phyloP scores from a whole-genome alignment of 2,888 invertebrate genomes.

The Linhomoeus sp. region DNA sequence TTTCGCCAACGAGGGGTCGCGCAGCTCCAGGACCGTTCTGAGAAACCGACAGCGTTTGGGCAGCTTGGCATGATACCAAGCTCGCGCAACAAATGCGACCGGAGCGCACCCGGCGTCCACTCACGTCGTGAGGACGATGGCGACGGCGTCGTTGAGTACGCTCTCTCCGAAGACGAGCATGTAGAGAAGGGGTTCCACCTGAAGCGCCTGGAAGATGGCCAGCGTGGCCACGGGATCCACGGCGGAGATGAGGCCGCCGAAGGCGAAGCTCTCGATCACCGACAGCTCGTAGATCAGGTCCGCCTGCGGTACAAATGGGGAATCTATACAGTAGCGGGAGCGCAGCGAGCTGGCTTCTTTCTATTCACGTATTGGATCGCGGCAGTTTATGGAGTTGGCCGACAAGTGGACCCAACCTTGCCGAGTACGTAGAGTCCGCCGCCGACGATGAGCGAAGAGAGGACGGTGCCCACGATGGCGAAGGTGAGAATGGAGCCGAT shows the following conservation, averaged over 20 bases:
- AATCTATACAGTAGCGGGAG: no score
- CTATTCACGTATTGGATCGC: no score
- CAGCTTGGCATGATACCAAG: no score
- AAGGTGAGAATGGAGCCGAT: conserved; percentile 95
- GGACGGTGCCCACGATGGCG: conserved; percentile 87
- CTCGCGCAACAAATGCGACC: no score
- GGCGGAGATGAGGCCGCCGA: conserved; percentile 90
- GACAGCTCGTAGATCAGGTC: conserved; percentile 60
- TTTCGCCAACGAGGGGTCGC: conserved; percentile 33
- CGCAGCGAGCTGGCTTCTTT: no score
- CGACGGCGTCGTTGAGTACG: conserved; percentile 90
- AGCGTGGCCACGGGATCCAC: conserved; percentile 98
- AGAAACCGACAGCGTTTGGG: background rate
- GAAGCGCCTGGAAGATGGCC: conserved; percentile 81
- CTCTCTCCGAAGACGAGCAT: conserved; percentile 97
- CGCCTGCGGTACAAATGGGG: conserved; percentile 27
- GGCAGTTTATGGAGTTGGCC: no score
- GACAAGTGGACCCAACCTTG: conserved; percentile 37
- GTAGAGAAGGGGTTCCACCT: conserved; percentile 88
- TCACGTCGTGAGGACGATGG: conserved; percentile 79
- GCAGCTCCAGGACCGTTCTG: conserved; percentile 27
- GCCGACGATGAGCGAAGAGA: conserved; percentile 89
- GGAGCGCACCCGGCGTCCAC: conserved; percentile 9
- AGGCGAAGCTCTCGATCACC: conserved; percentile 93
- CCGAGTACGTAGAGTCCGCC: conserved; percentile 85